Conservation (phyloP, 2,113 vertebrate genomes). For the Epinephelus fuscoguttatus region DNA sequence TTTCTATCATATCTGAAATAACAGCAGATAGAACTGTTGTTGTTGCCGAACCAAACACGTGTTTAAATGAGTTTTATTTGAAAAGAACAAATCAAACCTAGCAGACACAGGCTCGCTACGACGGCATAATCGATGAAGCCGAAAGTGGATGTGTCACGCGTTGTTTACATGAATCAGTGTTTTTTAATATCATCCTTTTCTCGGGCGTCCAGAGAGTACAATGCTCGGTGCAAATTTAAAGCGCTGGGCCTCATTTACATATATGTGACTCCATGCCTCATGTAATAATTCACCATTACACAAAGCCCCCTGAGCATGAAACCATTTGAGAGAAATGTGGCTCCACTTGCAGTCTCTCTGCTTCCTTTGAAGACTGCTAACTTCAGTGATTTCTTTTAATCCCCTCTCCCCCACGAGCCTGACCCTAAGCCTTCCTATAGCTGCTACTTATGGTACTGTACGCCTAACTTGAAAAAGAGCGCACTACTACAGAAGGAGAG, state of each 20-base stretch:
- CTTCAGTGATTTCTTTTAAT: constrained; percentile 78
- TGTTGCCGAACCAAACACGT: not conserved
- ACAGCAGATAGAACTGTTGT: constrained; percentile 7
- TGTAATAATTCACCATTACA: constrained; percentile 78
- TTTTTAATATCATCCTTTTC: constrained; percentile 41
- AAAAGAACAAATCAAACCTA: constrained; percentile 42
- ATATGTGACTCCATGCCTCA: constrained; percentile 64
- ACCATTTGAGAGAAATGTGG: constrained; percentile 71
- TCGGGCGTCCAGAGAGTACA: constrained; percentile 26
- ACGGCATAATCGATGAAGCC: constrained; percentile 31
- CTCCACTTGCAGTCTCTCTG: constrained; percentile 48
- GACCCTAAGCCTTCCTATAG: constrained; percentile 76
- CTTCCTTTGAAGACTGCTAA: constrained; percentile 79
- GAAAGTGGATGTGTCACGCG: constrained; percentile 2
- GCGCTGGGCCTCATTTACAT: constrained; percentile 68
- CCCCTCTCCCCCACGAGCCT: constrained; percentile 60
- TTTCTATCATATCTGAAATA: constrained; percentile 31
- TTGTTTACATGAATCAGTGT: constrained; percentile 35
- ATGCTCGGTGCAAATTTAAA: constrained; percentile 49
- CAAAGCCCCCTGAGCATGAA: constrained; percentile 71
- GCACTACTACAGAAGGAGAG: constrained; percentile 34
- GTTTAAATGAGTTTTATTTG: constrained; percentile 21
- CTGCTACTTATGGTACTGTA: constrained; percentile 57
- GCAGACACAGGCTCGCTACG: not conserved
- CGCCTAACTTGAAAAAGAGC: constrained; percentile 51